Evolutionary conservation across 1,140 invertebrate species (phyloP).

Genomic region (Cyclina sinensis): DNA sequence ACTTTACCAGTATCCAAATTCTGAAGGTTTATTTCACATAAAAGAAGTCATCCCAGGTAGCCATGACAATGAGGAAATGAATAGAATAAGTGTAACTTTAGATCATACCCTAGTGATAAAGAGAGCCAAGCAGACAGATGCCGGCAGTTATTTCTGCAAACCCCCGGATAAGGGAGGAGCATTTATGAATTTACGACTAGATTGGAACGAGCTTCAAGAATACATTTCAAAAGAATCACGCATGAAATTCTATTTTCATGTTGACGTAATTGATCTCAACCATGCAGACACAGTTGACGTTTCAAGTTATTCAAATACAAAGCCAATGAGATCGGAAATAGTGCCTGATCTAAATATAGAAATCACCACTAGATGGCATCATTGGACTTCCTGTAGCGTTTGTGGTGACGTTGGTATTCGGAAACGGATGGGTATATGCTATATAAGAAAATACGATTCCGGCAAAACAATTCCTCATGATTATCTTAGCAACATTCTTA

Average conservation of each 20-base stretch:
- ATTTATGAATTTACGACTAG: slow-evolving; percentile 18
- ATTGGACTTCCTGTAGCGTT: slow-evolving; percentile 47
- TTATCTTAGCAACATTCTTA: slow-evolving; percentile 9
- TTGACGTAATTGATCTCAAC: slow-evolving; percentile 44
- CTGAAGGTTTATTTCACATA: slow-evolving; percentile 52
- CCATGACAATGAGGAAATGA: slow-evolving; percentile 31
- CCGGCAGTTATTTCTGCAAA: slow-evolving; percentile 52
- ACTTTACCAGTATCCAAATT: slow-evolving; percentile 18
- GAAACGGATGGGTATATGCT: slow-evolving; percentile 49
- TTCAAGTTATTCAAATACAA: slow-evolving; percentile 7
- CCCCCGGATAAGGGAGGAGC: neutral
- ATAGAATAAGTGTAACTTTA: slow-evolving; percentile 28
- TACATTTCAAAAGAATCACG: slow-evolving; percentile 11
- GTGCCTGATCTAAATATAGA: slow-evolving; percentile 11
- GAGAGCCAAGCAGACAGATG: slow-evolving; percentile 22
- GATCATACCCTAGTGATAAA: slow-evolving; percentile 62
- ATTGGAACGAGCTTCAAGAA: neutral
- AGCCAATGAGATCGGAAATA: neutral
- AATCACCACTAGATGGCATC: slow-evolving; percentile 49
- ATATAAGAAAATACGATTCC: slow-evolving; percentile 1
- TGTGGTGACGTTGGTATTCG: slow-evolving; percentile 36
- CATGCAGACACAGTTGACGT: slow-evolving; percentile 5
- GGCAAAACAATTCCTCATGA: neutral
- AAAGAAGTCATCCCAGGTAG: slow-evolving; percentile 37
- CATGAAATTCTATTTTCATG: slow-evolving; percentile 21